A percentile compares a stretch with the other conserved stretches of the same genome.
These are phyloP conservation scores for Bubalus kerabau DNA, from an alignment of 2,113 vertebrate species.

Conservation along the genomic window DNA sequence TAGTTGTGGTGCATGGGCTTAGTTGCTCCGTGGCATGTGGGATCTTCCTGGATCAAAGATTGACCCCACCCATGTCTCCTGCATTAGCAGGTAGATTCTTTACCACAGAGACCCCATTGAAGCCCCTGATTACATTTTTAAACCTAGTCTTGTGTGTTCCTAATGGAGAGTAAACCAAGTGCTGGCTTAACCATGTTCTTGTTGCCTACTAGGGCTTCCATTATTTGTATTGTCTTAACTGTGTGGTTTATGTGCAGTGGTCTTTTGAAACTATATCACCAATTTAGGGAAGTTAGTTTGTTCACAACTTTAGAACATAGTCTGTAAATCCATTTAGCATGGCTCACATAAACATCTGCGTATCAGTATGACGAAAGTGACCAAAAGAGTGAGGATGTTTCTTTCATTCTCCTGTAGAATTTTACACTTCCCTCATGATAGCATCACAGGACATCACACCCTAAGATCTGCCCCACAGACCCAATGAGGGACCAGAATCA, in stretches of 20 bases:
- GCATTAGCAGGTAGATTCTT: not conserved
- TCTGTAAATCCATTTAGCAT: not conserved
- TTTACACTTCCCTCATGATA: not conserved
- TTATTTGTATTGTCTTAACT: not conserved
- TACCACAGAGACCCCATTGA: not conserved
- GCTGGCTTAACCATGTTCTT: not conserved
- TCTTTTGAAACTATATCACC: not conserved
- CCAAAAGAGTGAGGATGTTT: not conserved
- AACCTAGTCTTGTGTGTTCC: not conserved
- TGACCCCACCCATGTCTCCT: not conserved
- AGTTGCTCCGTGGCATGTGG: not conserved
- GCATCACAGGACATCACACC: rapidly evolving
- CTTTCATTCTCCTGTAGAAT: not conserved
- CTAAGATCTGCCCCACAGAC: not conserved
- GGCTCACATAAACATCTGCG: not conserved
- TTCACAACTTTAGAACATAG: not conserved
- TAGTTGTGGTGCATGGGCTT: not conserved
- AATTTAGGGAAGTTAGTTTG: not conserved
- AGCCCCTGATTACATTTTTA: not conserved
- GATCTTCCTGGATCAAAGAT: not conserved
- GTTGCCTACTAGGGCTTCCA: not conserved
- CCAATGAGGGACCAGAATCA: not conserved
- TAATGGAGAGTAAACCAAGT: not conserved
- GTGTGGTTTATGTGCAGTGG: not conserved
- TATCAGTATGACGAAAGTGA: not conserved